phyloP scores from a whole-genome alignment of 2,113 vertebrate genomes.

The Zootoca vivipara region DNA sequence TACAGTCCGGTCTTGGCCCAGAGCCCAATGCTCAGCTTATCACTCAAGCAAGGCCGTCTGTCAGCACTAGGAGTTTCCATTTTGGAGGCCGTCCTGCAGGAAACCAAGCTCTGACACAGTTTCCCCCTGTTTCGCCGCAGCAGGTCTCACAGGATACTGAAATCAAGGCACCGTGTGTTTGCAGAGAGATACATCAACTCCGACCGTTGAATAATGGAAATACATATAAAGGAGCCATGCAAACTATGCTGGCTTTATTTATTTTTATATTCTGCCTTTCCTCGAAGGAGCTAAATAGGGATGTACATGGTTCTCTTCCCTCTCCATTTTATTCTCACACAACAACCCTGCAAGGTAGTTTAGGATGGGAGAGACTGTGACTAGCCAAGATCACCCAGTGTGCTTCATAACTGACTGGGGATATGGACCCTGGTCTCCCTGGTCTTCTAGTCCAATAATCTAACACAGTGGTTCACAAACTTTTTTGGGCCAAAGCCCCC shows the following conservation, averaged over 20 bases:
- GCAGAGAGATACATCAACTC: neutral
- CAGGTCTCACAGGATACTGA: conserved; percentile 67
- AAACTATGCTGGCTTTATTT: neutral
- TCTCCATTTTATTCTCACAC: neutral
- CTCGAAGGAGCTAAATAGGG: no score
- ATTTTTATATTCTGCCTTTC: no score
- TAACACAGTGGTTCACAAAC: no score
- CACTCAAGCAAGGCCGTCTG: conserved; percentile 47
- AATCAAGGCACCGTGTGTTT: conserved; percentile 39
- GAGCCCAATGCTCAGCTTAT: conserved; percentile 54
- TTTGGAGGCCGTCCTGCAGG: conserved; percentile 61
- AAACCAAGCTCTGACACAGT: conserved; percentile 66
- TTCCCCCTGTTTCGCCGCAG: conserved; percentile 63
- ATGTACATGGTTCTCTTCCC: neutral
- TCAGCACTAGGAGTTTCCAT: conserved; percentile 65
- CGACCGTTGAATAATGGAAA: conserved; percentile 52
- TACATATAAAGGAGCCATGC: neutral
- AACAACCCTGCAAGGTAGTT: no score
- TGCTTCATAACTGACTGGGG: no score
- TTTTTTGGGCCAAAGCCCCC: no score
- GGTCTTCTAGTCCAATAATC: no score
- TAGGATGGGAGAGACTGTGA: no score
- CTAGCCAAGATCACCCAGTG: no score
- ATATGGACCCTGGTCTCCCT: no score
- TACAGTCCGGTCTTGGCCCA: neutral